phyloP scores from a whole-genome alignment of 2,888 invertebrate species.

The Calephelis perditalis region DNA sequence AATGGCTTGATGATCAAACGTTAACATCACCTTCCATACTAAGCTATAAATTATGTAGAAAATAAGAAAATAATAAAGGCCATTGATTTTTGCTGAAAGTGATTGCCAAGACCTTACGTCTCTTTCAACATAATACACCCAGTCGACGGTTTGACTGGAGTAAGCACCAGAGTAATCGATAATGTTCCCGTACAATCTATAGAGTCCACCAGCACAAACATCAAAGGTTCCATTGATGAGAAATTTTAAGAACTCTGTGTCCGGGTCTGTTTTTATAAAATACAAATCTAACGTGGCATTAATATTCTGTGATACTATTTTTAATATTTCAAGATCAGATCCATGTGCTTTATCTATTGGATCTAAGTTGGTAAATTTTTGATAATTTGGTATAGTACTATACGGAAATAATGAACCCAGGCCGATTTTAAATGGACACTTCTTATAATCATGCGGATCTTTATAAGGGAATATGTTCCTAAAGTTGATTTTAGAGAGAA shows the following conservation, averaged over 20 bases:
- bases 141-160: slow-evolving; percentile 43
- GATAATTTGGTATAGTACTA: slow-evolving; percentile 30
- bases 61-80: slow-evolving; percentile 49
- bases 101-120: slow-evolving; percentile 46
- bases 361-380: slow-evolving; percentile 39
- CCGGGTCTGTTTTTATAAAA: slow-evolving; percentile 36
- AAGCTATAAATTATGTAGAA: slow-evolving; percentile 47
- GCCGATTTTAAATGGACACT: slow-evolving; percentile 49
- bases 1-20: slow-evolving; percentile 38
- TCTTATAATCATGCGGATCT: slow-evolving; percentile 41
- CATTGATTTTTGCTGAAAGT: slow-evolving; percentile 41
- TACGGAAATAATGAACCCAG: slow-evolving; percentile 48
- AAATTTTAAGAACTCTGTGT: slow-evolving; percentile 38
- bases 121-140: slow-evolving; percentile 51
- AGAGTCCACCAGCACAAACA: slow-evolving; percentile 52
- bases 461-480: slow-evolving; percentile 39
- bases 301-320: slow-evolving; percentile 34
- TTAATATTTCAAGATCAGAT: slow-evolving; percentile 41
- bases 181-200: slow-evolving; percentile 46
- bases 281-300: slow-evolving; percentile 46
- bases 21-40: slow-evolving; percentile 42
- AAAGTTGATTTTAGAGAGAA: slow-evolving; percentile 26
- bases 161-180: slow-evolving; percentile 59
- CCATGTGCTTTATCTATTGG: slow-evolving; percentile 39
- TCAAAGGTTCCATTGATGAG: slow-evolving; percentile 53